Base-by-base conservation (phyloP, 2,797 vertebrate species). In the Helarctos malayanus region DNA sequence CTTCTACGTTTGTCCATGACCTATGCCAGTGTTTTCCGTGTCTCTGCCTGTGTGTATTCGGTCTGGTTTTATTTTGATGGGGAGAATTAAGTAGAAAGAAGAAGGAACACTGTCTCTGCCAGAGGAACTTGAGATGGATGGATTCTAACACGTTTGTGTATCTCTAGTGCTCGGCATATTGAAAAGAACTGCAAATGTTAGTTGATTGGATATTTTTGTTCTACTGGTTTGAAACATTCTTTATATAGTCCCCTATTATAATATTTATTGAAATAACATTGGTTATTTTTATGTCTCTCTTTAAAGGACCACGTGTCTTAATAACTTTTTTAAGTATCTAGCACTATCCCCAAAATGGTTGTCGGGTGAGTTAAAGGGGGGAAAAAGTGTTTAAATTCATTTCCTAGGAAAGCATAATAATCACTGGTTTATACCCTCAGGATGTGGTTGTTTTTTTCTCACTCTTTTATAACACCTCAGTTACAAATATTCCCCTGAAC, bases 51-150 rank as follows among this genome's bases (percentile, higher is more conserved):
- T 81, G 18, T 94, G 52, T 14, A 15, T 61, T 71, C 52, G 25
- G 57, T 81, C 78, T 95, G 14, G 32, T 52, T 90, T 92, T 80
- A 73, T 61, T 93, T 85, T 87, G 35, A 52, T 78, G 27, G 86
- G 18, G 89, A 88, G n/a, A 94, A 89, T 4, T 56, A 35, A 86
- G 16, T 15, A 59, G 29, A 85, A 27, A 65, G 45, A 52, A 63
- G 65, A 65, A 69, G 29, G 79, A 93, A 47, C 25, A 89, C 7
- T 5, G 5, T 49, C 69, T 83, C 71, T 96, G 29, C 15, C 27
- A 78, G n/a, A 83, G 13, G 81, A 73, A 61, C 5, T 47, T 61
- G 71, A 82, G 21, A 23, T 25, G 54, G 76, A 86, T 85, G 41
- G 75, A 63, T 63, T 69, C 56, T 57, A 83, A 86, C 35, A 81